Percentiles rank a stretch among this genome's conserved stretches.
Conservation (phyloP, 2,113 vertebrate genomes). For the Promerops cafer region DNA sequence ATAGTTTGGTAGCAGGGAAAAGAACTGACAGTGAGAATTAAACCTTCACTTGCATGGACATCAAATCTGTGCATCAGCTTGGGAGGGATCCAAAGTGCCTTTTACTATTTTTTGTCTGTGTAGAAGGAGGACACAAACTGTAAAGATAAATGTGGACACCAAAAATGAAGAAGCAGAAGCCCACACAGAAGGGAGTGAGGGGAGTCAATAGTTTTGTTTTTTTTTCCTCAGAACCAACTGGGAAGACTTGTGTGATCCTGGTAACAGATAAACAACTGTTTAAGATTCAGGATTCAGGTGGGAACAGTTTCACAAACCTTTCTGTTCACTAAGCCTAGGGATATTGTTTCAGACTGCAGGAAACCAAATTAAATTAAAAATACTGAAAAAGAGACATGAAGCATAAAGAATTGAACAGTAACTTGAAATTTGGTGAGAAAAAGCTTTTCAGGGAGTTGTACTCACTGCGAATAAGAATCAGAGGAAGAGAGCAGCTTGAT, state of each 20-base stretch:
- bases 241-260: background rate
- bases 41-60: background rate
- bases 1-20: background rate
- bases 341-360: background rate
- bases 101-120: background rate
- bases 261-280: background rate
- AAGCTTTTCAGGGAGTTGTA: constrained; percentile 34
- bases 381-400: background rate
- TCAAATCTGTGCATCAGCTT: fast-evolving
- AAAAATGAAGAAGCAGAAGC: background rate
- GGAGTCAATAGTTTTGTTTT: background rate
- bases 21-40: background rate
- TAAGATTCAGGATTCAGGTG: background rate
- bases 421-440: constrained; percentile 12
- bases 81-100: background rate
- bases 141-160: background rate
- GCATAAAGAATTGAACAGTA: background rate
- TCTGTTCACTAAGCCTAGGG: background rate
- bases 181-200: background rate
- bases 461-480: constrained; percentile 42
- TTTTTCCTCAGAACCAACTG: background rate
- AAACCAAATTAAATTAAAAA: background rate
- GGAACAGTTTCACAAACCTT: background rate
- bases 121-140: background rate
- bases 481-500: background rate